Conservation (phyloP, 1,140 invertebrate species). For the Cotesia vestalis region DNA sequence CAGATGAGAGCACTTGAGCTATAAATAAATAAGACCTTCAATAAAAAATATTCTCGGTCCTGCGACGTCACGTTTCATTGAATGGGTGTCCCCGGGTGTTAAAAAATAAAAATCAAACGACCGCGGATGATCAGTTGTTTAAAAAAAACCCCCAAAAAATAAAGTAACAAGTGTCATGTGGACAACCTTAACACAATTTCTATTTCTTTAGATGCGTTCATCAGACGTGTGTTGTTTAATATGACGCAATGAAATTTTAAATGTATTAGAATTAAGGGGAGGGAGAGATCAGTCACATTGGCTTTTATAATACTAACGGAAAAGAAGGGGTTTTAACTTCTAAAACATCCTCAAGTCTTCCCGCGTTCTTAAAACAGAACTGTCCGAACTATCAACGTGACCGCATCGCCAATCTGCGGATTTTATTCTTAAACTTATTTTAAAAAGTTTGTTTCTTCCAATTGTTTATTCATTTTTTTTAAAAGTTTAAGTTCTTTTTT, state of each 20-base stretch:
- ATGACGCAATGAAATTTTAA: conserved; percentile 38
- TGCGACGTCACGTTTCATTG: conserved; percentile 20
- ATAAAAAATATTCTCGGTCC: conserved; percentile 24
- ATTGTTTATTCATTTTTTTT: conserved; percentile 4
- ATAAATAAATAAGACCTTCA: conserved; percentile 30
- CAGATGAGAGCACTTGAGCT: not conserved
- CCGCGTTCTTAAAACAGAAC: conserved; percentile 50
- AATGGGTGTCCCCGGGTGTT: conserved; percentile 4
- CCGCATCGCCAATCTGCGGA: conserved; percentile 48
- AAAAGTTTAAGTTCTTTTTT: conserved; percentile 28
- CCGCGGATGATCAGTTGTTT: conserved; percentile 2
- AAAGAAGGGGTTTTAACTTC: conserved; percentile 14
- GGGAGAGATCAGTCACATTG: conserved; percentile 26
- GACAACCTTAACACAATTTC: conserved; percentile 55
- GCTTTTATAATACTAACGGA: conserved; percentile 11
- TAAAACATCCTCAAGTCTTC: conserved; percentile 12
- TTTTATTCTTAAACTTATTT: not conserved
- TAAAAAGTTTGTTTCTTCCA: conserved; percentile 19
- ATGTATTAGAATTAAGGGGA: not conserved
- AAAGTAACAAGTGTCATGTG: conserved; percentile 31
- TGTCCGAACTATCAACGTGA: conserved; percentile 62
- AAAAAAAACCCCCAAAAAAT: conserved; percentile 26
- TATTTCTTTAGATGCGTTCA: conserved; percentile 55
- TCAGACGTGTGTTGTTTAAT: conserved; percentile 27
- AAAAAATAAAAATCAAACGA: conserved; percentile 20